Evolutionary conservation across 2,113 vertebrate species (phyloP).

Genomic region (Lepus europaeus): DNA sequence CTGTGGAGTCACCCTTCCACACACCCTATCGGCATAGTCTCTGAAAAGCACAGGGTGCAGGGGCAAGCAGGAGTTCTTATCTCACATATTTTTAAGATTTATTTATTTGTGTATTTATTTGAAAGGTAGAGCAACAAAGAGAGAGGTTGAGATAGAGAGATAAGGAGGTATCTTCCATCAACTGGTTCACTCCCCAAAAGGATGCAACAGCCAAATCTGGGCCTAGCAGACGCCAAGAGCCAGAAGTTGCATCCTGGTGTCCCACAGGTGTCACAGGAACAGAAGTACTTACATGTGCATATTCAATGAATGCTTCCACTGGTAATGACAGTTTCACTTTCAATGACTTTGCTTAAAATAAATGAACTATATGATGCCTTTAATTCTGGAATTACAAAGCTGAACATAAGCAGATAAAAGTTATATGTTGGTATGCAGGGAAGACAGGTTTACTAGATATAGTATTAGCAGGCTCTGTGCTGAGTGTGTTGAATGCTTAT

Average conservation of each 20-base stretch:
- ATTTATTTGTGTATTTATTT: no score
- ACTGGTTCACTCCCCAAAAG: no score
- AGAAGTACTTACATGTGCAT: neutral
- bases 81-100: neutral
- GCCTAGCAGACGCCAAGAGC: no score
- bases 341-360: conserved; percentile 27
- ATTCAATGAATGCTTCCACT: neutral
- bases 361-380: neutral
- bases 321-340: neutral
- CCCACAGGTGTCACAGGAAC: no score
- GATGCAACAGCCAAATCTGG: no score
- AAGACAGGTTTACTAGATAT: neutral
- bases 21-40: no score
- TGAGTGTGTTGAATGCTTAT: neutral
- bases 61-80: neutral
- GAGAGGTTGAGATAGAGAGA: no score
- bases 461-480: neutral
- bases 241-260: no score
- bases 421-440: neutral
- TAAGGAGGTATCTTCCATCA: no score
- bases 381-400: conserved; percentile 11
- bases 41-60: neutral
- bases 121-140: no score
- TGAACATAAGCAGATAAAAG: neutral
- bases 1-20: accelerated